Percentiles rank a stretch among this genome's conserved stretches.
These are phyloP conservation scores for Pantala flavescens DNA, from an alignment of 1,140 invertebrate species.

Conservation along the genomic window DNA sequence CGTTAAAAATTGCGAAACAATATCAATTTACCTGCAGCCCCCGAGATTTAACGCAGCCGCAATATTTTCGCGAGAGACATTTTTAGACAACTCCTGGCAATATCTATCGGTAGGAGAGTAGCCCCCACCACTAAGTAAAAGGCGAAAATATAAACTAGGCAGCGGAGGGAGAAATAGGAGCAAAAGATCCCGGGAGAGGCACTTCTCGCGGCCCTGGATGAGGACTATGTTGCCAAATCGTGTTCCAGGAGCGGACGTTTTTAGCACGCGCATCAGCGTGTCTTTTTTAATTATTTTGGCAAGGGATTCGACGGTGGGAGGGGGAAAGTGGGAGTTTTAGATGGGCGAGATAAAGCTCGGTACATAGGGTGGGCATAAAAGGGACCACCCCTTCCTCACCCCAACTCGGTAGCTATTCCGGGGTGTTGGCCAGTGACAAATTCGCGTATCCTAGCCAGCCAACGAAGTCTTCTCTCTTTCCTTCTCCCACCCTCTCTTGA, in stretches of 20 bases:
- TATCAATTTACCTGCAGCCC: no score
- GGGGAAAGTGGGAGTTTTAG: neutral
- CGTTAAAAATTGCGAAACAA: no score
- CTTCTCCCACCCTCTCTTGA: neutral
- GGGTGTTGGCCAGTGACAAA: neutral
- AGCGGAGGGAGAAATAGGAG: neutral
- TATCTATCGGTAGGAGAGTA: no score
- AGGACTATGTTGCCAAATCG: neutral
- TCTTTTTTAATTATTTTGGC: constrained; percentile 10
- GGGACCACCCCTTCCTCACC: neutral
- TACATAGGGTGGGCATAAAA: neutral
- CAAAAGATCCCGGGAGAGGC: neutral
- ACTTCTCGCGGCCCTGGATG: neutral
- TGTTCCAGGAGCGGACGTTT: neutral
- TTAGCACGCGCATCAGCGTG: neutral
- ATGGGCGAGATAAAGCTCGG: neutral
- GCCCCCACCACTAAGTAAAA: neutral
- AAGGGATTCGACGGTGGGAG: neutral
- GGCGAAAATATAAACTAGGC: neutral
- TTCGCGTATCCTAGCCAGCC: neutral
- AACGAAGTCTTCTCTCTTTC: neutral
- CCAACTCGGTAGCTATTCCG: neutral
- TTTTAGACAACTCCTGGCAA: no score
- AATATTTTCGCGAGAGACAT: no score
- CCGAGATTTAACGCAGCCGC: no score